Conservation (phyloP, 2,113 vertebrate genomes). For the Isurus oxyrinchus region DNA sequence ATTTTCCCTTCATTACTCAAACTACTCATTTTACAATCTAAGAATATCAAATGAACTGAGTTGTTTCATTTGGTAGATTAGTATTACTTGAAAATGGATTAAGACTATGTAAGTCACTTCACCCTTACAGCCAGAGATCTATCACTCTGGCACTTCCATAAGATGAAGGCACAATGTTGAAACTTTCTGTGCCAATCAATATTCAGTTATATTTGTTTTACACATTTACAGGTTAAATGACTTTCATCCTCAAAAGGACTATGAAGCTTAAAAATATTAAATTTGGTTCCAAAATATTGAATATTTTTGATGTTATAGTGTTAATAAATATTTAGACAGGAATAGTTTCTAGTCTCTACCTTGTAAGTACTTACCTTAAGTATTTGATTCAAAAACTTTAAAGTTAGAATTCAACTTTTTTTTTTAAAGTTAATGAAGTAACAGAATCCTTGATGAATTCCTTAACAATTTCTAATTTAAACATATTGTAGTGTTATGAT, state of each 20-base stretch:
- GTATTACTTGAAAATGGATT: neutral
- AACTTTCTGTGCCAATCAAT: neutral
- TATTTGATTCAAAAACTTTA: neutral
- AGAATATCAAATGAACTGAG: neutral
- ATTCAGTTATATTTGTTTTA: neutral
- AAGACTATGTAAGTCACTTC: neutral
- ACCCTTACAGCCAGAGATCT: neutral
- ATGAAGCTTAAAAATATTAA: neutral
- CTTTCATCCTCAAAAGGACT: neutral
- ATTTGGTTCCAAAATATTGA: neutral
- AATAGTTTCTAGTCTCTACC: neutral
- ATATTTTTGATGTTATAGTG: neutral
- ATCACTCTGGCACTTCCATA: conserved; percentile 3
- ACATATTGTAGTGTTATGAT: neutral
- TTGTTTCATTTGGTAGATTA: neutral
- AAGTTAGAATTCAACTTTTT: neutral
- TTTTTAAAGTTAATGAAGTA: neutral
- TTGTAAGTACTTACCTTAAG: neutral
- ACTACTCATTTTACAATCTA: neutral
- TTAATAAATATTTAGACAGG: neutral
- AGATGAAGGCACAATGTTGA: conserved; percentile 23
- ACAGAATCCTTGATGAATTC: neutral
- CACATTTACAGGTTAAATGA: neutral
- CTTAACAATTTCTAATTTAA: neutral
- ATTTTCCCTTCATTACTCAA: neutral